A percentile compares a stretch with the other conserved stretches of the same genome.
phyloP scores from a whole-genome alignment of 2,888 invertebrate species.

The Dusona sp. region DNA sequence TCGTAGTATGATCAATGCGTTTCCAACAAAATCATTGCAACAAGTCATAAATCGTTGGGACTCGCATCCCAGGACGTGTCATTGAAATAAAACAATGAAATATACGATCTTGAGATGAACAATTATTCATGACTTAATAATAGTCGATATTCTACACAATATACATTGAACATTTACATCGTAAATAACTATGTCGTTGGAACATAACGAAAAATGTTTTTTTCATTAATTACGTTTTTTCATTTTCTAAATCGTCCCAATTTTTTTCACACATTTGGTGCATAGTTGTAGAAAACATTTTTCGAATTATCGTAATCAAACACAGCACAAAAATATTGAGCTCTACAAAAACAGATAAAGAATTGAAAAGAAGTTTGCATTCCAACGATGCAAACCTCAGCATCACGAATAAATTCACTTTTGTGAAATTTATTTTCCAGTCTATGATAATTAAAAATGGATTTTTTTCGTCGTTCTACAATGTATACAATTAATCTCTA shows the following conservation, averaged over 20 bases:
- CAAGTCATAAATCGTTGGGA: neutral
- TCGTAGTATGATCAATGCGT: neutral
- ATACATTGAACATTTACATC: neutral
- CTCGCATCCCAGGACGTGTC: neutral
- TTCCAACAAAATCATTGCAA: neutral
- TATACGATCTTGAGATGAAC: neutral
- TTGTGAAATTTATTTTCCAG: neutral
- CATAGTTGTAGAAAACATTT: too few species aligned
- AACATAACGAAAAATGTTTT: too few species aligned
- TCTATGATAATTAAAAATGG: neutral
- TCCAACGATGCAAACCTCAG: too few species aligned
- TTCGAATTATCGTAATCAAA: too few species aligned
- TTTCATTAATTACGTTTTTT: too few species aligned
- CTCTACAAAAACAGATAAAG: too few species aligned
- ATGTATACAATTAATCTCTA: neutral
- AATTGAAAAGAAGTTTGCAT: too few species aligned
- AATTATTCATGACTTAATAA: neutral
- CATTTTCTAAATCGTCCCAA: too few species aligned
- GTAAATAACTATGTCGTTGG: too few species aligned
- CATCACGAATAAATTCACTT: neutral
- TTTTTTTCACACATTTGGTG: too few species aligned
- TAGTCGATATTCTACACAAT: neutral
- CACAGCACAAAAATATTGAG: too few species aligned
- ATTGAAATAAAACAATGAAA: neutral
- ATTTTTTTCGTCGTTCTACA: neutral